Percentiles rank a stretch among this genome's conserved stretches.
phyloP scores from a whole-genome alignment of 2,888 invertebrate genomes.

The Ennomos quercinarius region DNA sequence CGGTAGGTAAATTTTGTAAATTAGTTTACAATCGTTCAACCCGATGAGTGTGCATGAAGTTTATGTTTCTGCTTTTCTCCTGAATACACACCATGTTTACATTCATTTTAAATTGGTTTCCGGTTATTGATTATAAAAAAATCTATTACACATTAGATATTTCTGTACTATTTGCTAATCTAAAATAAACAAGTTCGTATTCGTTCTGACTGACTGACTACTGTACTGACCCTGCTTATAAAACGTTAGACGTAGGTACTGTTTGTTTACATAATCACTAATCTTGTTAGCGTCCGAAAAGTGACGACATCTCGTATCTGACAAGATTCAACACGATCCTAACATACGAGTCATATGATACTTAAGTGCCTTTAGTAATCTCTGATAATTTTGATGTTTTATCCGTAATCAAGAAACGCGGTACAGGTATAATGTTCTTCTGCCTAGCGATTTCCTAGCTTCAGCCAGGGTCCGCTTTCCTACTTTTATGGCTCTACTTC shows the following conservation, averaged over 20 bases:
- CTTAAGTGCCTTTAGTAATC: neutral
- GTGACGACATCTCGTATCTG: slow-evolving; percentile 64
- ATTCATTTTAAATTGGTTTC: slow-evolving; percentile 39
- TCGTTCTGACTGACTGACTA: no score
- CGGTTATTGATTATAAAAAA: slow-evolving; percentile 39
- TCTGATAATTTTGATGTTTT: no score
- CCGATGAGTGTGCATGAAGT: slow-evolving; percentile 12
- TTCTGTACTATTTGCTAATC: slow-evolving; percentile 38
- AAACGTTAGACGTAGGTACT: slow-evolving; percentile 54
- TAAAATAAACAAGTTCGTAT: slow-evolving; percentile 16
- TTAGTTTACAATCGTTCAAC: slow-evolving; percentile 34
- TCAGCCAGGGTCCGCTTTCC: no score
- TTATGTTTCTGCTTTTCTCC: slow-evolving; percentile 4
- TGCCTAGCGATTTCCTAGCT: no score
- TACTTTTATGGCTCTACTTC: no score
- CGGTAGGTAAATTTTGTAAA: neutral
- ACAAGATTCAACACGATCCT: slow-evolving; percentile 37
- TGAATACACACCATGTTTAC: slow-evolving; percentile 7
- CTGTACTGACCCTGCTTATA: slow-evolving; percentile 38
- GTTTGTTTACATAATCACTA: slow-evolving; percentile 77
- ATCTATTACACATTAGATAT: slow-evolving; percentile 5
- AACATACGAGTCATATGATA: slow-evolving; percentile 20
- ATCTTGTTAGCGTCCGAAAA: slow-evolving; percentile 68
- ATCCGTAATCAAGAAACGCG: no score
- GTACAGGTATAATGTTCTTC: no score